phyloP scores from a whole-genome alignment of 2,888 invertebrate genomes.

The Poecilobothrus nobilitatus region DNA sequence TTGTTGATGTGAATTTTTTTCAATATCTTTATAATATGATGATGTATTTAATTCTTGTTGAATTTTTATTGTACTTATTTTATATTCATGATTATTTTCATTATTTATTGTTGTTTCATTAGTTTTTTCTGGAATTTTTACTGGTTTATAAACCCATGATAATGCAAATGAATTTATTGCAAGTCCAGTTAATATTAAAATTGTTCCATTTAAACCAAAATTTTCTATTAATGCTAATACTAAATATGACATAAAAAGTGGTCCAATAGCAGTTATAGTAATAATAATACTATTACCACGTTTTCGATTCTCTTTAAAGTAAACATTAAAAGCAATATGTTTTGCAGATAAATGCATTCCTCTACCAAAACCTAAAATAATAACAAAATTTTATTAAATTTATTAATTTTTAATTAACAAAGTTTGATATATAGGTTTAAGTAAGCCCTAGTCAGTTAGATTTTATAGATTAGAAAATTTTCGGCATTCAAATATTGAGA shows the following conservation, averaged over 20 bases:
- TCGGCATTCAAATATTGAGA: too few relatives aligned
- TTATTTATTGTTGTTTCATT: constrained; percentile 39
- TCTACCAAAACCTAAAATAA: constrained; percentile 45
- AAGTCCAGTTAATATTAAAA: constrained; percentile 58
- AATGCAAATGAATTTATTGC: constrained; percentile 59
- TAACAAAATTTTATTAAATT: not conserved
- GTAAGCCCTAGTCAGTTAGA: too few relatives aligned
- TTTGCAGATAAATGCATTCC: constrained; percentile 62
- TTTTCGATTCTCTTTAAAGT: constrained; percentile 60
- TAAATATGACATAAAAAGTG: constrained; percentile 63
- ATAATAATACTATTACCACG: constrained; percentile 63
- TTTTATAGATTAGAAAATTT: too few relatives aligned
- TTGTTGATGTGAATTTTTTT: not conserved
- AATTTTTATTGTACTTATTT: constrained; percentile 13
- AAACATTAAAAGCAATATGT: constrained; percentile 63
- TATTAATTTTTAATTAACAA: too few relatives aligned
- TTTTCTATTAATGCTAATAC: constrained; percentile 53
- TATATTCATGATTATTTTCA: constrained; percentile 7
- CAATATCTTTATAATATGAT: not conserved
- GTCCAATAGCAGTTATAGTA: constrained; percentile 64
- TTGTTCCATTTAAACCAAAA: constrained; percentile 59
- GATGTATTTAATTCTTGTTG: not conserved
- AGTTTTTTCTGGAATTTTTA: constrained; percentile 53
- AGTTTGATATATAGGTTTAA: too few relatives aligned
- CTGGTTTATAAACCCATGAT: constrained; percentile 62